Conservation (phyloP, 2,113 vertebrate genomes). For the Scartelaos histophorus region DNA sequence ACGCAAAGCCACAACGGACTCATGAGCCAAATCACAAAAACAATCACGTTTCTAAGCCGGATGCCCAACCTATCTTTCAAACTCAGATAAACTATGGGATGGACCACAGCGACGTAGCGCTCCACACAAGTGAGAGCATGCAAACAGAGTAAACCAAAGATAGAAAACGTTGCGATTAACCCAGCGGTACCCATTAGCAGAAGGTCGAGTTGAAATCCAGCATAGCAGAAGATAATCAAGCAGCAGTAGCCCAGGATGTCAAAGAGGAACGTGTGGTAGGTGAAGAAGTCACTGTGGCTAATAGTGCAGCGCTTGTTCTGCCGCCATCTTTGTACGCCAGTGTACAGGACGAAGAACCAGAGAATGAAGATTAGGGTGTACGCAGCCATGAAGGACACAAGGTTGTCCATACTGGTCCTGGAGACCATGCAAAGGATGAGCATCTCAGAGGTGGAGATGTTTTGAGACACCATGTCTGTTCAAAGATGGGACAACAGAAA, state of each 20-base stretch:
- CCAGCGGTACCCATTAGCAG: fast-evolving
- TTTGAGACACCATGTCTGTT: not conserved
- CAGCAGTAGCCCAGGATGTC: conserved; percentile 5
- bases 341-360: not conserved
- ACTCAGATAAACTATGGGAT: conserved; percentile 23
- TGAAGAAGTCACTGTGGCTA: conserved; percentile 1
- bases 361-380: not conserved
- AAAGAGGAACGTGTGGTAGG: conserved; percentile 11
- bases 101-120: conserved; percentile 37
- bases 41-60: conserved; percentile 8
- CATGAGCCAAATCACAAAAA: not conserved
- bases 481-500: not conserved
- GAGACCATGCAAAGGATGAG: not conserved
- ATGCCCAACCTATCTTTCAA: not conserved
- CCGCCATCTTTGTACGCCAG: conserved; percentile 5
- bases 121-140: conserved; percentile 30
- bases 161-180: fast-evolving
- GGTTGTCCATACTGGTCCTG: fast-evolving
- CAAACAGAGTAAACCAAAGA: not conserved
- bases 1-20: not conserved
- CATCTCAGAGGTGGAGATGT: not conserved
- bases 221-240: fast-evolving
- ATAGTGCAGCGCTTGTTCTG: not conserved
- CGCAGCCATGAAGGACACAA: not conserved
- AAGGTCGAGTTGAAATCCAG: not conserved